Percentiles rank a stretch among this genome's conserved stretches.
Conservation (phyloP, 2,888 invertebrate species). For the Dryocosmus kuriphilus region DNA sequence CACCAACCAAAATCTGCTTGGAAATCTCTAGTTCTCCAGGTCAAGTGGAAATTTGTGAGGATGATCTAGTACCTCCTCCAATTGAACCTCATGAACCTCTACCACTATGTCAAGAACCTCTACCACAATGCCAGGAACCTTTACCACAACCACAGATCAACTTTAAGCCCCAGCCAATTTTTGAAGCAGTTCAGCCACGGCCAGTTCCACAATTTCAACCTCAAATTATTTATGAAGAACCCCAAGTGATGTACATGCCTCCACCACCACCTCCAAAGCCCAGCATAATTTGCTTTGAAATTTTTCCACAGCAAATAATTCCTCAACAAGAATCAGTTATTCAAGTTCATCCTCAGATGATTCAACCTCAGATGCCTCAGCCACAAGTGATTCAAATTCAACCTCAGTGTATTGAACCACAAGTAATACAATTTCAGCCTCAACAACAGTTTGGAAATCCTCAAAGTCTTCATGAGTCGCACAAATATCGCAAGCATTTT, state of each 20-base stretch:
- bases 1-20: conserved; percentile 17
- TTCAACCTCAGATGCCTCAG: neutral
- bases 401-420: neutral
- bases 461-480: neutral
- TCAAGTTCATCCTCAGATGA: neutral
- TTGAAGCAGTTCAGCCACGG: neutral
- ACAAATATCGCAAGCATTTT: neutral
- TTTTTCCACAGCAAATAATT: too few species aligned
- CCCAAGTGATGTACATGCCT: neutral
- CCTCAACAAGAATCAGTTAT: too few species aligned
- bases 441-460: neutral
- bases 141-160: neutral
- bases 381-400: neutral
- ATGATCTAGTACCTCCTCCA: neutral
- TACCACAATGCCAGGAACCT: too few species aligned
- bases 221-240: neutral
- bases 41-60: conserved; percentile 11
- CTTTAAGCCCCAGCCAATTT: neutral
- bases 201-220: neutral
- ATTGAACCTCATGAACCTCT: neutral
- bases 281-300: neutral
- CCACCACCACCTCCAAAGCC: neutral
- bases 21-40: neutral
- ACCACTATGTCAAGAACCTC: too few species aligned
- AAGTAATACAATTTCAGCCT: neutral